Evolutionary conservation across 2,797 vertebrate genomes (phyloP), one percentile per base, ranked within the genome.

Genomic region (Salarias fasciatus): DNA sequence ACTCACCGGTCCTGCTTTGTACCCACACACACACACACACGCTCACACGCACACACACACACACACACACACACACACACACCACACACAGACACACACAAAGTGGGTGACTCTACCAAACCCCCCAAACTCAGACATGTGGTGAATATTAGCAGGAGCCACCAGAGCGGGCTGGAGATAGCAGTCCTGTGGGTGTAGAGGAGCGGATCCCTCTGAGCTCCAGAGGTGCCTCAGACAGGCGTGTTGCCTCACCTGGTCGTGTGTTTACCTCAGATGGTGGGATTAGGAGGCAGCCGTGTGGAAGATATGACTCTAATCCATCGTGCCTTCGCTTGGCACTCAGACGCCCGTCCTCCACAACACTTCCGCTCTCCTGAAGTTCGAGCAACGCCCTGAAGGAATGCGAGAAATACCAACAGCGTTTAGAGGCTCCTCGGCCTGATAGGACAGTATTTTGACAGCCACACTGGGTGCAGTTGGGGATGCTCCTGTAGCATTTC

Each of bases 201-300:
- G 43, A 72, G 78, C 69, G 79, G 78, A 85, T 86, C 77, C 80
- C 76, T 75, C 49, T 66, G 64, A 62, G 72, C 68, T 81, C 57
- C 68, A 82, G 75, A 69, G 83, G 81, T 76, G 79, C 80, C 75
- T 86, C 73, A 84, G 80, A 86, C 81, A 79, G 83, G 55, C 59
- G 53, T 75, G 81, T 84, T 87, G 76, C 87, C 79, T 91, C 90
- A 91, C 86, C 90, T 91, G 87, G 77, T 80, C 63, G 58, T 72
- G 71, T 89, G 69, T 91, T 88, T 90, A 87, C 83, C 80, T 87
- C 87, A 91, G 90, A 92, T 88, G 85, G 82, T 82, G 9, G 88
- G 90, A 90, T 91, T 91, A 90, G 79, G 62, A 74, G 49, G 66
- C 78, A 86, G 84, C 84, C 89, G 76, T 88, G 84, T 88, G 84